Evolutionary conservation across 2,888 invertebrate species (phyloP).

Genomic region (Chorisops tibialis): DNA sequence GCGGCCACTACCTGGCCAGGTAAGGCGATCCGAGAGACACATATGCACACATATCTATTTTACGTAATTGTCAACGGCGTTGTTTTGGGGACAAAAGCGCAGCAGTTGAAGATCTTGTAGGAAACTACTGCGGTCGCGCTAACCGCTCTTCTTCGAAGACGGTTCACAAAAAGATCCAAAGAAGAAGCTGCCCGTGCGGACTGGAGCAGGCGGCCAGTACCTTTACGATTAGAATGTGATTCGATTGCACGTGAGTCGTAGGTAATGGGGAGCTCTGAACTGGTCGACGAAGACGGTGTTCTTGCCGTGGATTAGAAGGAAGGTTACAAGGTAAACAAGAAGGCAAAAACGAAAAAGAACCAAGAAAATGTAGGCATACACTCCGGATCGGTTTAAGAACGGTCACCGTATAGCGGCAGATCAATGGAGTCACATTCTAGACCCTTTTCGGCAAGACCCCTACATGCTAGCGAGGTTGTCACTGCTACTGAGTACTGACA

Average conservation of each 20-base stretch:
- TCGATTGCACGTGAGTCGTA: not conserved
- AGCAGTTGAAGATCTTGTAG: constrained; percentile 23
- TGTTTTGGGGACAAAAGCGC: constrained; percentile 22
- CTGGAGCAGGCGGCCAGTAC: not conserved
- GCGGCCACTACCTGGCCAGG: constrained; percentile 5
- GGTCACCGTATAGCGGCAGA: constrained; percentile 21
- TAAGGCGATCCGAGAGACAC: constrained; percentile 15
- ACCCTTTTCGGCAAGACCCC: constrained; percentile 26
- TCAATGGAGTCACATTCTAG: constrained; percentile 17
- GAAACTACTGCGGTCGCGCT: constrained; percentile 21
- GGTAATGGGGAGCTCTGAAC: too few species aligned
- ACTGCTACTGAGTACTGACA: constrained; percentile 33
- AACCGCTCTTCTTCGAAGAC: constrained; percentile 11
- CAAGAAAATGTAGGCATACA: constrained; percentile 18
- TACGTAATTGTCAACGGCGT: constrained; percentile 23
- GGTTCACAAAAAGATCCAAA: constrained; percentile 15
- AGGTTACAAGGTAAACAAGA: not conserved
- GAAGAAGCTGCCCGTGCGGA: not conserved
- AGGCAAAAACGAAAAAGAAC: constrained; percentile 6
- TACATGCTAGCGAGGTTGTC: constrained; percentile 29
- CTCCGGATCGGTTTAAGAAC: constrained; percentile 12
- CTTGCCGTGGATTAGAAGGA: too few species aligned
- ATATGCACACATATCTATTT: constrained; percentile 19
- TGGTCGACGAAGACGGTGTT: too few species aligned
- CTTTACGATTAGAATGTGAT: constrained; percentile 20